Conservation (phyloP, 2,888 invertebrate genomes). For the Pteria penguin region DNA sequence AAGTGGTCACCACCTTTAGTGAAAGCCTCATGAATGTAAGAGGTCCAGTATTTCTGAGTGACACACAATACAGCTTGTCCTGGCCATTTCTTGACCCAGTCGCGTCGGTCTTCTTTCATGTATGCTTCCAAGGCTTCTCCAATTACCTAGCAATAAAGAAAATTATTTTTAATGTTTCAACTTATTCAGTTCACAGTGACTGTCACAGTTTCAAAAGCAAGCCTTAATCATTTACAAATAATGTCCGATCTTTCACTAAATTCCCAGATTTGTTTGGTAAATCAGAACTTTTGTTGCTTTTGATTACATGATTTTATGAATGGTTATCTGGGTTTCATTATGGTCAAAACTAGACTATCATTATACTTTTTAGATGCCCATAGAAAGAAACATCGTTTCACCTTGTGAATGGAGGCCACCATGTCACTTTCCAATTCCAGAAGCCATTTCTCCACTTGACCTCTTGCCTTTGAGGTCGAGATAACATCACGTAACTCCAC, state of each 20-base stretch:
- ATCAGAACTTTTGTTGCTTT: no score
- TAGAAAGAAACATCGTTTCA: conserved; percentile 62
- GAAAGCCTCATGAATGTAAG: conserved; percentile 78
- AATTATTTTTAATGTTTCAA: no score
- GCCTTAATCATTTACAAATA: no score
- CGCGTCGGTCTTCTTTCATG: conserved; percentile 81
- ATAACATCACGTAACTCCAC: conserved; percentile 79
- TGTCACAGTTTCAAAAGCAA: no score
- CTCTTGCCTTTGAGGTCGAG: conserved; percentile 85
- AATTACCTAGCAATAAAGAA: no score
- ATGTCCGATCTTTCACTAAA: no score
- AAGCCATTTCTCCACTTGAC: conserved; percentile 98
- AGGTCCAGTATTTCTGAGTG: conserved; percentile 79
- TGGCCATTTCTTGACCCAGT: conserved; percentile 81
- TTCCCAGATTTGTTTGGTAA: no score
- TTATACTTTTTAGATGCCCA: no score
- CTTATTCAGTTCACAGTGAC: no score
- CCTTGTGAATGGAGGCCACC: conserved; percentile 90
- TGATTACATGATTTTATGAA: no score
- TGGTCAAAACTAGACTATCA: no score
- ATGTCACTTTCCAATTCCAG: conserved; percentile 91
- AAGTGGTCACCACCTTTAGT: conserved; percentile 79
- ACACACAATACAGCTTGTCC: conserved; percentile 81
- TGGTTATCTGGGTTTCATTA: no score
- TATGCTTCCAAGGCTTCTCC: conserved; percentile 87